phyloP scores from a whole-genome alignment of 2,113 vertebrate species.

The Genyomyrus donnyi region DNA sequence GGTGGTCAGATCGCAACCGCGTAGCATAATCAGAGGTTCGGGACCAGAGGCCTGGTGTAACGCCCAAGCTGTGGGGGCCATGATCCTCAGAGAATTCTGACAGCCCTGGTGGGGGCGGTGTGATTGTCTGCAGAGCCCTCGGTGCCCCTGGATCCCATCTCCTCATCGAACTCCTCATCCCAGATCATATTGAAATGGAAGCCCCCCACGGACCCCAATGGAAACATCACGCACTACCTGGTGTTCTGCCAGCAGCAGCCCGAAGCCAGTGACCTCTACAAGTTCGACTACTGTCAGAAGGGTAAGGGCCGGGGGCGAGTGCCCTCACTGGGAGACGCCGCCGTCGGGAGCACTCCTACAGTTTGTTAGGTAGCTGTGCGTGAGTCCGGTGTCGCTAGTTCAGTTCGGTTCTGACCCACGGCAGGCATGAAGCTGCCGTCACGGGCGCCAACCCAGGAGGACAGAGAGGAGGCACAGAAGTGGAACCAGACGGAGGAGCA shows the following conservation, averaged over 20 bases:
- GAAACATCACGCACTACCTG: slow-evolving; percentile 92
- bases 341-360: not conserved
- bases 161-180: slow-evolving; percentile 86
- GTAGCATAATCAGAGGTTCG: not conserved
- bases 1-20: not conserved
- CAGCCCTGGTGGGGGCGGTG: not conserved
- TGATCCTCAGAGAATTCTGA: not conserved
- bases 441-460: slow-evolving; percentile 72
- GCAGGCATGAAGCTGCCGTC: slow-evolving; percentile 86
- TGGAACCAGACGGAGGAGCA: slow-evolving; percentile 74
- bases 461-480: slow-evolving; percentile 71
- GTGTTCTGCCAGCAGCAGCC: slow-evolving; percentile 81
- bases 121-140: slow-evolving; percentile 69
- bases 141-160: slow-evolving; percentile 82
- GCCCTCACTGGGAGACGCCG: not conserved
- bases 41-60: not conserved
- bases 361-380: not conserved
- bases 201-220: slow-evolving; percentile 82
- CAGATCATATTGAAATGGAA: slow-evolving; percentile 96
- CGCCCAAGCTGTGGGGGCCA: not conserved
- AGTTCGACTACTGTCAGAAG: slow-evolving; percentile 88
- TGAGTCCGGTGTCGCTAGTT: not conserved
- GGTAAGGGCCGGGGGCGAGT: slow-evolving; percentile 50
- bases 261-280: slow-evolving; percentile 82
- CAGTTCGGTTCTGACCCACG: not conserved